These are phyloP conservation scores for Gymnothorax javanicus DNA, from an alignment of 2,797 vertebrate species.

Conservation along the genomic window DNA sequence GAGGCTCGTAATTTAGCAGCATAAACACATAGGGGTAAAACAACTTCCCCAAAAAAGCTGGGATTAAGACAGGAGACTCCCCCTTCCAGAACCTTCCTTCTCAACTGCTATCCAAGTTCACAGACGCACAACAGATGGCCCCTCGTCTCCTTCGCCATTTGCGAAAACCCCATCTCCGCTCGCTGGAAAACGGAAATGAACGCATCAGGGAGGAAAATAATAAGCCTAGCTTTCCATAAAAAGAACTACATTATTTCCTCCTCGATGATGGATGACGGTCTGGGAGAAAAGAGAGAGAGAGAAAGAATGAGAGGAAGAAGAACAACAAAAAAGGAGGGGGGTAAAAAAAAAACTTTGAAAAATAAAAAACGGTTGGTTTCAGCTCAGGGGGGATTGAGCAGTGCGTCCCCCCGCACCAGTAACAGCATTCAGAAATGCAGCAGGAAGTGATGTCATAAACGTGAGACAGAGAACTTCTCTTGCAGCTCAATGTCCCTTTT, in stretches of 20 bases:
- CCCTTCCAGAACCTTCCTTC: background rate
- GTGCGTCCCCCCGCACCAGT: background rate
- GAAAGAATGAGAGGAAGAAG: background rate
- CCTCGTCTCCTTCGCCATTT: background rate
- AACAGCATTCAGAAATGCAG: background rate
- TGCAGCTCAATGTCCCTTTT: background rate
- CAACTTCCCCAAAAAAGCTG: background rate
- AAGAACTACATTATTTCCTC: constrained; percentile 6
- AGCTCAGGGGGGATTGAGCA: background rate
- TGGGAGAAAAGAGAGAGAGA: background rate
- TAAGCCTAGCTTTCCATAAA: background rate
- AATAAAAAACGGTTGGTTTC: background rate
- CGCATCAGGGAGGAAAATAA: constrained; percentile 8
- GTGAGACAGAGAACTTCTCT: background rate
- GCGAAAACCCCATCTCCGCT: background rate
- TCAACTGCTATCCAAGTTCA: background rate
- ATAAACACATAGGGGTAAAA: background rate
- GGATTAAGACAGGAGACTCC: background rate
- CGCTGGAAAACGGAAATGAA: background rate
- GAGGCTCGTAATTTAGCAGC: background rate
- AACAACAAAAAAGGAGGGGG: too few relatives aligned
- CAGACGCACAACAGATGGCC: background rate
- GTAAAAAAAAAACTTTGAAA: background rate
- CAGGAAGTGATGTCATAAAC: constrained; percentile 7
- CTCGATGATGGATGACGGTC: background rate